Evolutionary conservation across 2,888 invertebrate genomes (phyloP), one percentile per base, ranked within the genome.

Genomic region (Rhagophthalmus giganteus): DNA sequence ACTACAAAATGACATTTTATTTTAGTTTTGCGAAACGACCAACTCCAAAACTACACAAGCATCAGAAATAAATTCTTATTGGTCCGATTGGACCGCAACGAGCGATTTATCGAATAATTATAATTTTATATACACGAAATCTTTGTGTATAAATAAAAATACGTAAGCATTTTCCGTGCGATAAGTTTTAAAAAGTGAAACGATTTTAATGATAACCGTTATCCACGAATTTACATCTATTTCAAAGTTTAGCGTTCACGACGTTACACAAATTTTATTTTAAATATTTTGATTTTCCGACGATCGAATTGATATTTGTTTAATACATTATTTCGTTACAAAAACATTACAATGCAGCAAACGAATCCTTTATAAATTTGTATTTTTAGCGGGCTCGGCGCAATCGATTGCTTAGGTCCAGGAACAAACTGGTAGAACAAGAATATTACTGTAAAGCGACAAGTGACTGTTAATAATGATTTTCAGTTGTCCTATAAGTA

Each of bases 361-460:
- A 20, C 20, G 45, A 56, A 52, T 44, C 50, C 15, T 30, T 7
- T 34, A 38, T 47, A 14, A 9, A 2, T 26, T 45, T n/a, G n/a
- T n/a, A 56, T 31, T 69, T 62, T 12, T 49, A 75, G 74, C 16
- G 67, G 65, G 28, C 55, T 60, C 32, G 68, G 69, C 20, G 72
- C 68, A 24, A 55, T 72, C 31, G 74, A 74, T 56, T 76, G 74
- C 39, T 63, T 75, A 33, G 75, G 74, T 10, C 75, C 75, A 12
- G 74, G 74, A 59, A 71, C 72, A 20, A 71, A 68, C 55, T 76
- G 75, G 74, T 75, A 68, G 59, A 34, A 25, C 49, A 27, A 33
- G 28, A 31, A 20, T 32, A 37, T 2, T 7, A 10, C 10, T 34
- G 16, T 10, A 15, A 1, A 20, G 24, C 13, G 14, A 24, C 12